Base-by-base conservation (phyloP, 2,888 invertebrate species). In the Bombylius discolor region DNA sequence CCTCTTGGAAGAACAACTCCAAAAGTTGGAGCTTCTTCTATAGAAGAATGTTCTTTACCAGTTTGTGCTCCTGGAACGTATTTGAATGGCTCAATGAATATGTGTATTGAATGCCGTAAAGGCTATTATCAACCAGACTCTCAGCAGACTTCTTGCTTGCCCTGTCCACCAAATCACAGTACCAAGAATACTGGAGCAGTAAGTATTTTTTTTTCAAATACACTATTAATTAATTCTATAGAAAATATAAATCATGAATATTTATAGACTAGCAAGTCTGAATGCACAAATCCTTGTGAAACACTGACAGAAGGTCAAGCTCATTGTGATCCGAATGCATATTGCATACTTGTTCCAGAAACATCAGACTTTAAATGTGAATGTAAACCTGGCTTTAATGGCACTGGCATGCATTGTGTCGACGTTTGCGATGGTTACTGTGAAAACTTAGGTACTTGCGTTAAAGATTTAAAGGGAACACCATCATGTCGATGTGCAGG, bases 301-400 rank as follows among this genome's bases (percentile, higher is more conserved):
- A 88, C 87, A 72, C 66, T 73, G 52, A 81, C 80, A 58, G 81
- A 78, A 64, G 88, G 87, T 46, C 85, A 89, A 64, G 87, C 88
- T 77, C 85, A 89, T 64, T 95, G 95, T 66, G 89, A 93, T 70
- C 75, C 80, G 1, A 91, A 94, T 69, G 92, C 94, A 0, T 86
- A 89, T 69, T 95, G 94, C 67, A 79, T 93, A 7, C 78, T 91
- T 60, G 83, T 88, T 53, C 83, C 84, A 0, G 91, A 91, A 70
- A 88, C 85, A 11, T 85, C 84, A 62, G 87, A 89, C 65, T 91
- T 90, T 77, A 84, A 85, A 66, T 96, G 95, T 69, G 87, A 92
- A 69, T 96, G 95, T 73, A 94, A 93, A 67, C 88, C 91, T 1
- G 95, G 95, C 1, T 95, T 88, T 76, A 90, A 91, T 68, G 90